Conservation (phyloP, 2,888 invertebrate genomes). For the Conomelus anceps region DNA sequence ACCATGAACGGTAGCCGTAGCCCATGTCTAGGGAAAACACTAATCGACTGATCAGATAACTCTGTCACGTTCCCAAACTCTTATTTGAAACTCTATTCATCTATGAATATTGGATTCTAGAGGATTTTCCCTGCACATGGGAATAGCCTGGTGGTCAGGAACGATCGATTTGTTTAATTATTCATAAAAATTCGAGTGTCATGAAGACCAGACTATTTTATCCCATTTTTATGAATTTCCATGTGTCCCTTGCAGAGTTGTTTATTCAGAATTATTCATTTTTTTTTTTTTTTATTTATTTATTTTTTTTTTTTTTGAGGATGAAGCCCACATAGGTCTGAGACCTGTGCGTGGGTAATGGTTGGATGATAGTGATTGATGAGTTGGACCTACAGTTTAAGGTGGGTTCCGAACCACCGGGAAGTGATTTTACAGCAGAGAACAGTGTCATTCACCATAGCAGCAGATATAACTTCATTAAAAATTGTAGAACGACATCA, state of each 20-base stretch:
- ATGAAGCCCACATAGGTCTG: no score
- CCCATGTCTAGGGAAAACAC: neutral
- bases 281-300: no score
- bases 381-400: no score
- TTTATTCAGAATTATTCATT: no score
- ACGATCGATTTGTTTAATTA: neutral
- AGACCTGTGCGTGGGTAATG: no score
- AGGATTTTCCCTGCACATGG: neutral
- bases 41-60: neutral
- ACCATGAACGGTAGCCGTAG: neutral
- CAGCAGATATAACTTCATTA: no score
- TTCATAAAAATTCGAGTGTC: neutral
- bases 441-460: no score
- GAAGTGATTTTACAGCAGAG: no score
- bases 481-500: no score
- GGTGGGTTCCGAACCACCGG: no score
- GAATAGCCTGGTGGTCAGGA: neutral
- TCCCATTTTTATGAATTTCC: neutral
- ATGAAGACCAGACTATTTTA: neutral
- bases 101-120: neutral
- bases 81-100: neutral
- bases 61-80: neutral
- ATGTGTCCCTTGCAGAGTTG: neutral
- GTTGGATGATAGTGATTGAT: no score
- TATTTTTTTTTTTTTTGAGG: no score